Evolutionary conservation across 2,113 vertebrate genomes (phyloP).

Genomic region (Peromyscus leucopus): DNA sequence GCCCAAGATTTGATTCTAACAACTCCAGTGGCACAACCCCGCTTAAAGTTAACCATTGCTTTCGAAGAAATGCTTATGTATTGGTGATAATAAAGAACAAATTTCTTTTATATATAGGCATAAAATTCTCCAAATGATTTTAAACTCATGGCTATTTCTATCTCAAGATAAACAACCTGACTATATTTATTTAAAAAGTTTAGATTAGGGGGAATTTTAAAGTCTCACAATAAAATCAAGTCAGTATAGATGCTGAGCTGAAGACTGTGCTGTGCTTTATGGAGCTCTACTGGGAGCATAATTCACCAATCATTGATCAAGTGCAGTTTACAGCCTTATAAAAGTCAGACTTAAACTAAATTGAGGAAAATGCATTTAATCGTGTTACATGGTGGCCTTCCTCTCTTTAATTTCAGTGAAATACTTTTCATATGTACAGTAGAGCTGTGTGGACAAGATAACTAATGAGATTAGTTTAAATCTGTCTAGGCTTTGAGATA

Average conservation of each 20-base stretch:
- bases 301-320: conserved; percentile 55
- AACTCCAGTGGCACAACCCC: neutral
- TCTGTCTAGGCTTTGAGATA: conserved; percentile 47
- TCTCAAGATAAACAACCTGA: neutral
- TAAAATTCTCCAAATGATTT: neutral
- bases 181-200: conserved; percentile 55
- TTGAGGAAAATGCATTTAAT: neutral
- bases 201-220: conserved; percentile 20
- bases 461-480: conserved; percentile 57
- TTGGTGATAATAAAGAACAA: neutral
- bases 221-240: conserved; percentile 48
- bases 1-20: neutral
- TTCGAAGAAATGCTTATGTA: neutral
- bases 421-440: conserved; percentile 6
- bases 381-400: neutral
- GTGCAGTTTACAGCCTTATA: conserved; percentile 64
- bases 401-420: conserved; percentile 28
- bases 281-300: neutral
- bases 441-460: conserved; percentile 16
- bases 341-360: conserved; percentile 65
- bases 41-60: neutral
- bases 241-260: neutral
- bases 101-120: conserved; percentile 19
- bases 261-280: neutral
- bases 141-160: neutral